A percentile compares a stretch with the other conserved stretches of the same genome.
phyloP scores from a whole-genome alignment of 2,888 invertebrate species.

The Nomada ferruginata region DNA sequence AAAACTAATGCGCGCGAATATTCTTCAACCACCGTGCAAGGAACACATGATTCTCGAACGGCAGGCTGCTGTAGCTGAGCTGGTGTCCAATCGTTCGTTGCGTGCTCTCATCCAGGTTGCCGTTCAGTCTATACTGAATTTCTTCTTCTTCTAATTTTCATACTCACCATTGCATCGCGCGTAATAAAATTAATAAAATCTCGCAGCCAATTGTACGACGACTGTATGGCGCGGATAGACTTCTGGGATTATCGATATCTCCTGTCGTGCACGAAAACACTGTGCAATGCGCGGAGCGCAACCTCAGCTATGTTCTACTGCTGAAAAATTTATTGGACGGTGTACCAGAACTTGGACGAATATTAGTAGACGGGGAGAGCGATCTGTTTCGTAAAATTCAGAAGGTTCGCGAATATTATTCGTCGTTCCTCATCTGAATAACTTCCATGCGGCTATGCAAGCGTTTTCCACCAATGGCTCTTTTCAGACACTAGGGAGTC shows the following conservation, averaged over 20 bases:
- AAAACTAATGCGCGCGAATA: slow-evolving; percentile 91
- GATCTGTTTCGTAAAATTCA: slow-evolving; percentile 86
- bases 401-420: slow-evolving; percentile 84
- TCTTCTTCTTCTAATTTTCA: too few species aligned
- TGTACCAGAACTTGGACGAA: slow-evolving; percentile 88
- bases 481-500: slow-evolving; percentile 78
- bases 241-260: slow-evolving; percentile 87
- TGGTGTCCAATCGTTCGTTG: slow-evolving; percentile 88
- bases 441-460: background rate
- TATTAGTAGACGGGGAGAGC: slow-evolving; percentile 85
- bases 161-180: background rate
- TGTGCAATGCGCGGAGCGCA: slow-evolving; percentile 87
- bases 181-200: too few species aligned
- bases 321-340: slow-evolving; percentile 91
- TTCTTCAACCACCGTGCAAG: slow-evolving; percentile 92
- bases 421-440: background rate
- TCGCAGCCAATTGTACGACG: slow-evolving; percentile 86
- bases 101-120: slow-evolving; percentile 88
- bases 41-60: slow-evolving; percentile 88
- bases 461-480: background rate
- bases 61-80: slow-evolving; percentile 91
- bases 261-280: slow-evolving; percentile 82
- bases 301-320: slow-evolving; percentile 91
- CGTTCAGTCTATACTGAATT: background rate
- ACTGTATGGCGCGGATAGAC: slow-evolving; percentile 91